Evolutionary conservation across 1,140 invertebrate species (phyloP), one percentile per base, ranked within the genome.

Genomic region (Musca domestica): DNA sequence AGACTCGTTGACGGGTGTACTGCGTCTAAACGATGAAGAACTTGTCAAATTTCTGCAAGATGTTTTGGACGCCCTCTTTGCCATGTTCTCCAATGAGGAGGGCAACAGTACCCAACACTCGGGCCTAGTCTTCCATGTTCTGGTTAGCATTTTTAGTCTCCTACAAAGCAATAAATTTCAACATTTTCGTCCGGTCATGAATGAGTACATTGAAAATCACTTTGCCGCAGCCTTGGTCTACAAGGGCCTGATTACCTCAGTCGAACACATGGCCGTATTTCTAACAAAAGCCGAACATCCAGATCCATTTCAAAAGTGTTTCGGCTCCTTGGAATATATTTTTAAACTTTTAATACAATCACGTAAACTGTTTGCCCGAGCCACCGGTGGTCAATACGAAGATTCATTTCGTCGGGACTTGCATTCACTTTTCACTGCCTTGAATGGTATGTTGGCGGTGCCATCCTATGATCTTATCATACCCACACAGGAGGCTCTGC

Each of bases 11-110:
- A 87, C 91, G 1, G 86, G 92, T 67, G 90, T 97, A 3, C 81
- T 95, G 61, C 86, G 89, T 1, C 78, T 98, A 0, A 87, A 87
- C 1, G 90, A 94, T 73, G 95, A 96, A 78, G 96, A 98, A 82
- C 84, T 96, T n/a, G 94, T 98, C 0, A 98, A 98, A 83, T 98
- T 98, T 83, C 84, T 98, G 2, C 94, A 98, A 80, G 96, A 98
- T 80, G 93, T 98, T 19, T 83, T 98, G 1, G 97, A 98, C 79
- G 94, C 95, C 0, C 81, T 99, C 0, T 98, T 98, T 78, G 91
- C 93, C 15, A 91, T 98, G 85, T 96, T 97, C 78, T 95, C 93
- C 46, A 95, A 92, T 30, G 94, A 95, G 83, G 93, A 98, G 78
- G 95, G 94, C 1, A 95, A 96, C 76, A 94, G 85, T 71, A 89